phyloP scores from a whole-genome alignment of 1,140 invertebrate genomes.

The Episyrphus balteatus region DNA sequence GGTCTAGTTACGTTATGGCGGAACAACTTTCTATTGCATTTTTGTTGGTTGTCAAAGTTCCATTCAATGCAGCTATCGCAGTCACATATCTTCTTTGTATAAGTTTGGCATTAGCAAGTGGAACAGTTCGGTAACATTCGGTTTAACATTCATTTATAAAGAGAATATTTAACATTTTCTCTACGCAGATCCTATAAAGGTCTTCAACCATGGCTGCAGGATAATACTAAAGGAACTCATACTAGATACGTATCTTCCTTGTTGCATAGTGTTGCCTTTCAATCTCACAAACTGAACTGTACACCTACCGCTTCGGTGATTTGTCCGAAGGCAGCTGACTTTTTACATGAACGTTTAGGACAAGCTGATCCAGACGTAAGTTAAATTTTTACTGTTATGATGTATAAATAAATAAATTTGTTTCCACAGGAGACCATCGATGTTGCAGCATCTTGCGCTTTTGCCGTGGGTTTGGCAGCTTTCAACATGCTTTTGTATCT shows the following conservation, averaged over 20 bases:
- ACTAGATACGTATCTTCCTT: constrained; percentile 64
- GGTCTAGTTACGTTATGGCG: constrained; percentile 68
- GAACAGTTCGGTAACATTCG: constrained; percentile 58
- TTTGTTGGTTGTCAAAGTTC: constrained; percentile 67
- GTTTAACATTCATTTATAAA: not conserved
- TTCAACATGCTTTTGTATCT: constrained; percentile 77
- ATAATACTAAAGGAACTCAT: constrained; percentile 66
- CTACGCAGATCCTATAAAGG: constrained; percentile 49
- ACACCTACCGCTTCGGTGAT: constrained; percentile 28
- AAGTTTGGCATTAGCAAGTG: constrained; percentile 63
- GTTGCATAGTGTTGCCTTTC: constrained; percentile 56
- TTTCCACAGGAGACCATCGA: constrained; percentile 37
- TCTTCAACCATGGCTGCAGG: constrained; percentile 67
- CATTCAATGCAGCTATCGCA: constrained; percentile 60
- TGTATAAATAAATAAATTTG: constrained; percentile 5
- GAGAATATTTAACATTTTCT: not conserved
- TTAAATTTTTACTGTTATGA: constrained; percentile 14
- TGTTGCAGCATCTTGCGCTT: constrained; percentile 72
- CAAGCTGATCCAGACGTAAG: constrained; percentile 36
- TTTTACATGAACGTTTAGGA: constrained; percentile 32
- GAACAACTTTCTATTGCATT: constrained; percentile 76
- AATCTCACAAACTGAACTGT: constrained; percentile 30
- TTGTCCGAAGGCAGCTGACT: constrained; percentile 32
- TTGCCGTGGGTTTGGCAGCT: constrained; percentile 66
- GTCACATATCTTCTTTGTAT: constrained; percentile 64